Base-by-base conservation (phyloP, 2,797 vertebrate species). In the Paedocypris micromegethes region DNA sequence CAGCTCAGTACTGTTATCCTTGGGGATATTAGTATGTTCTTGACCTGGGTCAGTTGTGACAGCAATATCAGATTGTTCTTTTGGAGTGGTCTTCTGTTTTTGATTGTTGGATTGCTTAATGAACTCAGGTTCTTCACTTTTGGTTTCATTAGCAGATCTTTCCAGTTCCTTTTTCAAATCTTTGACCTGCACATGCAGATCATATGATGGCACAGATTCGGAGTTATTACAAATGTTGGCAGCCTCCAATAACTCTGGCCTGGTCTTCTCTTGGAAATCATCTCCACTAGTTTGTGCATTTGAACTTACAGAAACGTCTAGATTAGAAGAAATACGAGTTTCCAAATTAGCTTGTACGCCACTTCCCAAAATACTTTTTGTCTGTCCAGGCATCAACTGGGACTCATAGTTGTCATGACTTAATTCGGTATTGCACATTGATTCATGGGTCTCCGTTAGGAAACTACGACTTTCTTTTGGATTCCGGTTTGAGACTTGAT, bases 1-100 rank as follows among this genome's bases (percentile, higher is more conserved):
- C 8, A 75, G 64, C 55, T 78, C 76, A 71, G 9, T 6, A 57
- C 45, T 61, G 48, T 23, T 5, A 38, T 71, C 69, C 43, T 79
- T 80, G 0, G 6, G n/a, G 6, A 57, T 9, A 2, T 39, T 52
- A n/a, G 43, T 23, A 9, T 38, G n/a, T 59, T 72, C 74, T 39
- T 49, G 65, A 6, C 62, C 6, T 44, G 2, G 42, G 5, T 56
- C 58, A 55, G 43, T 61, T 58, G 60, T 64, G 43, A 38, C 23
- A 55, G 44, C 65, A 47, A 9, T 7, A 23, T n/a, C n/a, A 37
- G 5, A 40, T 5, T 40, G 53, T 2, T 52, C 52, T 9, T 50
- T 49, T 58, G 8, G 8, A 55, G 42, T 23, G 23, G 23, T 49
- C 6, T 70, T 62, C 8, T 60, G 39, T 45, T 74, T 63, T 37